A percentile compares a stretch with the other conserved stretches of the same genome.
phyloP scores from a whole-genome alignment of 2,888 invertebrate species.

The Willowsia nigromaculata region DNA sequence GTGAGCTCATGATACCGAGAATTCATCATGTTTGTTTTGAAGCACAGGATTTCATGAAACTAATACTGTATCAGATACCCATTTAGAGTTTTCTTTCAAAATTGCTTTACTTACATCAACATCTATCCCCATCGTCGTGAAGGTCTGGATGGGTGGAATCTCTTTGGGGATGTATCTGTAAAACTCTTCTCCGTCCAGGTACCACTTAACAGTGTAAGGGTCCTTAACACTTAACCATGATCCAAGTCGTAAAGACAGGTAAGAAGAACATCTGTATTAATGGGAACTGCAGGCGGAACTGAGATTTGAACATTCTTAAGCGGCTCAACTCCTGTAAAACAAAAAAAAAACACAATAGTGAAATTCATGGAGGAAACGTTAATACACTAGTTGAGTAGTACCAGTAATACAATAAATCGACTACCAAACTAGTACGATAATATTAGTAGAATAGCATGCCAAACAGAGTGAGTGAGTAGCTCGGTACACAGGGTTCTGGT shows the following conservation, averaged over 20 bases:
- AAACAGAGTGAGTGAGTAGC: background rate
- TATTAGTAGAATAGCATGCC: background rate
- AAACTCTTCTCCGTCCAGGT: conserved; percentile 88
- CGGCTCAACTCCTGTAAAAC: conserved; percentile 77
- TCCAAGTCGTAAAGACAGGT: conserved; percentile 89
- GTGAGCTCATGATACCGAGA: background rate
- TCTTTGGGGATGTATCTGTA: conserved; percentile 90
- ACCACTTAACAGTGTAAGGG: conserved; percentile 91
- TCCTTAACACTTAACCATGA: no score
- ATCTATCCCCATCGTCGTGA: conserved; percentile 87
- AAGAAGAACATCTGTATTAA: conserved; percentile 85
- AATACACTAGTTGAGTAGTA: background rate
- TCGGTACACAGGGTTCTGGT: background rate
- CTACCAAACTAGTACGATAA: background rate
- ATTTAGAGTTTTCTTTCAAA: background rate
- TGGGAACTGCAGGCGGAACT: conserved; percentile 87
- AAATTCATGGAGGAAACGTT: background rate
- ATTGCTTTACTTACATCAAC: conserved; percentile 84
- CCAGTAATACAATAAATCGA: background rate
- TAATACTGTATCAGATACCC: background rate
- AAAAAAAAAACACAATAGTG: background rate
- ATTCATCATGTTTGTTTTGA: background rate
- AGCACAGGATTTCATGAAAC: background rate
- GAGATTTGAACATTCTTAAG: conserved; percentile 87
- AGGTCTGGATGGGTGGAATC: conserved; percentile 87